phyloP scores from a whole-genome alignment of 92 coral and sea anemone genomes.

The Parazoanthus atlanticus region DNA sequence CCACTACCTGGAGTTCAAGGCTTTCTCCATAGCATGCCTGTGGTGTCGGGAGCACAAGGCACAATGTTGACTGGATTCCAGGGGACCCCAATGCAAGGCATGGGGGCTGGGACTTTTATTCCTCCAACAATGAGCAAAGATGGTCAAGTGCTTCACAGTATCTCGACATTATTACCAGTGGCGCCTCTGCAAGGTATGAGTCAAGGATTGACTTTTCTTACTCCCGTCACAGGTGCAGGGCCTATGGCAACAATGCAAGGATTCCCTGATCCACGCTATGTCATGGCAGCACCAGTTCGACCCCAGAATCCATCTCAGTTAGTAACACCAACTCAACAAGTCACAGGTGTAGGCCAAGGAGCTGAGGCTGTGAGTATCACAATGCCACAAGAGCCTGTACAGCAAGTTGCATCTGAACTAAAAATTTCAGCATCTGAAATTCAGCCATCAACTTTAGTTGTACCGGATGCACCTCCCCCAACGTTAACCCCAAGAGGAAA shows the following conservation, averaged over 20 bases:
- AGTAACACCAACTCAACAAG: constrained; percentile 12
- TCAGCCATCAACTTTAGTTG: constrained; percentile 8
- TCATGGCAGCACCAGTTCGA: constrained; percentile 72
- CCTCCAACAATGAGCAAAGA: constrained; percentile 72
- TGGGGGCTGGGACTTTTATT: constrained; percentile 65
- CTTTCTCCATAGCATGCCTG: constrained; percentile 73
- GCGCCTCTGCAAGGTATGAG: constrained; percentile 83
- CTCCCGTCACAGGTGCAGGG: constrained; percentile 76
- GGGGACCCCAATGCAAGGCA: constrained; percentile 67
- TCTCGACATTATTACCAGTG: constrained; percentile 82
- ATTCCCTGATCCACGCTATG: constrained; percentile 73
- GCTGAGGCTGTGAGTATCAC: constrained; percentile 59
- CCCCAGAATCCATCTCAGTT: constrained; percentile 53
- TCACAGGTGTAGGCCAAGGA: constrained; percentile 47
- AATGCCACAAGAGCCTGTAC: constrained; percentile 49
- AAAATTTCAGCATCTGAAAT: constrained; percentile 18
- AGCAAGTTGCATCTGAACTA: constrained; percentile 10
- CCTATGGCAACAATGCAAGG: constrained; percentile 63
- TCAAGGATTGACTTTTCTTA: constrained; percentile 76
- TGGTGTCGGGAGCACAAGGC: constrained; percentile 66
- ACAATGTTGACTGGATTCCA: constrained; percentile 78
- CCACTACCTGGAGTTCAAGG: constrained; percentile 73
- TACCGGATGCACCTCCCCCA: neutral
- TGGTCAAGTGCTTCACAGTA: constrained; percentile 89
- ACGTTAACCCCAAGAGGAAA: constrained; percentile 55